phyloP scores from a whole-genome alignment of 2,113 vertebrate species.

The Pycnonotus jocosus region DNA sequence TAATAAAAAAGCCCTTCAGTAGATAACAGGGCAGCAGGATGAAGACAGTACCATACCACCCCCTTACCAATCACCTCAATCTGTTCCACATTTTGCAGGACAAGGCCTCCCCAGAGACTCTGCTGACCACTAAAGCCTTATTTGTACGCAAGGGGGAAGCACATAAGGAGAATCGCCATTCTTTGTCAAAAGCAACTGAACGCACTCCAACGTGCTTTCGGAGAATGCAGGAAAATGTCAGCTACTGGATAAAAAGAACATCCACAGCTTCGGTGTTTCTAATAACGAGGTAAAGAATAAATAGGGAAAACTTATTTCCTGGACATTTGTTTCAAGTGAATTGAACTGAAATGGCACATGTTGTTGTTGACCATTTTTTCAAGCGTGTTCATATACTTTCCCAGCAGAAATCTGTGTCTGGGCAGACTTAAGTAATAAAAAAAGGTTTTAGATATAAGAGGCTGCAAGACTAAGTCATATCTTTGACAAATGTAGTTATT shows the following conservation, averaged over 20 bases:
- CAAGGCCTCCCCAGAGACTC: not conserved
- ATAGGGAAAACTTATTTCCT: not conserved
- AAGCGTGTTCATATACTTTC: not conserved
- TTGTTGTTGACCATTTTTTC: not conserved
- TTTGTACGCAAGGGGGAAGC: not conserved
- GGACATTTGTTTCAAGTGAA: not conserved
- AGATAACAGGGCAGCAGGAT: not conserved
- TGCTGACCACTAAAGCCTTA: not conserved
- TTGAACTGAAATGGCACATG: not conserved
- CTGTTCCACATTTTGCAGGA: not conserved
- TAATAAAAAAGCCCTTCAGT: not conserved
- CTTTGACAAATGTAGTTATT: not conserved
- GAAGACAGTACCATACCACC: not conserved
- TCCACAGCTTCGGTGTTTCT: not conserved
- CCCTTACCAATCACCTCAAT: not conserved
- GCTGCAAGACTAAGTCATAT: not conserved
- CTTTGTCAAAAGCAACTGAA: not conserved
- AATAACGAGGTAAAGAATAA: not conserved
- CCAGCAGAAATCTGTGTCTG: not conserved
- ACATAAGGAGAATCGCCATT: fast-evolving
- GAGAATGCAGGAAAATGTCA: not conserved
- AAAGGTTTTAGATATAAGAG: not conserved
- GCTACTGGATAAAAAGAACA: not conserved
- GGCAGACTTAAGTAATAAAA: not conserved
- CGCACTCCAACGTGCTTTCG: fast-evolving